Conservation (phyloP, 2,888 invertebrate genomes). For the Melanargia galathea region DNA sequence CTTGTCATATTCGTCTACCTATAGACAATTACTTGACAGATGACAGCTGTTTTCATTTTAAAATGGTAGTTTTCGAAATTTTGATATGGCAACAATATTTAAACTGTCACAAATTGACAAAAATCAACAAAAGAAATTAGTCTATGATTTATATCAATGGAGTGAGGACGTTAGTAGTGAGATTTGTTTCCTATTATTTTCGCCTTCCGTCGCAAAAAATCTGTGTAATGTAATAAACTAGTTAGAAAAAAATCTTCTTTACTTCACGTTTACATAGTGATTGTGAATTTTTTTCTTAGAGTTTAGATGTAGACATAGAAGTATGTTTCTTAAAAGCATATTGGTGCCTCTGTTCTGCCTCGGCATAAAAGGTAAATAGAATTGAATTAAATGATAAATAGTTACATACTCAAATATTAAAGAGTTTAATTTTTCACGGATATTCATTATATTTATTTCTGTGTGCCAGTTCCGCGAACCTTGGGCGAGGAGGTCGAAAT, state of each 20-base stretch:
- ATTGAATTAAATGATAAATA: slow-evolving; percentile 39
- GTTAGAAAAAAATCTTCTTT: slow-evolving; percentile 67
- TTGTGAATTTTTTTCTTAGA: slow-evolving; percentile 60
- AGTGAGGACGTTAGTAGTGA: slow-evolving; percentile 73
- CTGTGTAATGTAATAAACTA: slow-evolving; percentile 71
- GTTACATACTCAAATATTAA: slow-evolving; percentile 24
- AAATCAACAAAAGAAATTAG: slow-evolving; percentile 50
- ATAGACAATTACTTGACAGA: slow-evolving; percentile 53
- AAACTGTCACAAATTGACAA: slow-evolving; percentile 30
- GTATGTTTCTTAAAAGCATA: slow-evolving; percentile 75
- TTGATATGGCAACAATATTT: slow-evolving; percentile 31
- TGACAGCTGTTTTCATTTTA: slow-evolving; percentile 51
- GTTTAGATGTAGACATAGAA: slow-evolving; percentile 73
- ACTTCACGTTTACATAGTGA: slow-evolving; percentile 61
- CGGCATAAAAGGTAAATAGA: slow-evolving; percentile 74
- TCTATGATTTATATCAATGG: slow-evolving; percentile 74
- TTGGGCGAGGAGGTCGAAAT: slow-evolving; percentile 66
- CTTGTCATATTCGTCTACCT: slow-evolving; percentile 43
- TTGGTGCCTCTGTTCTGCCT: slow-evolving; percentile 74
- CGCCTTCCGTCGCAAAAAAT: slow-evolving; percentile 72
- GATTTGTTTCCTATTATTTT: slow-evolving; percentile 72
- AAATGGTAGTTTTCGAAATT: slow-evolving; percentile 31
- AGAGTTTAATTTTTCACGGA: slow-evolving; percentile 21
- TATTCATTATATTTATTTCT: slow-evolving; percentile 31
- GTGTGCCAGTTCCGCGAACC: slow-evolving; percentile 54